Evolutionary conservation across 35 echinoderm and acorn worm species (phyloP).

Genomic region (Anneissia japonica): DNA sequence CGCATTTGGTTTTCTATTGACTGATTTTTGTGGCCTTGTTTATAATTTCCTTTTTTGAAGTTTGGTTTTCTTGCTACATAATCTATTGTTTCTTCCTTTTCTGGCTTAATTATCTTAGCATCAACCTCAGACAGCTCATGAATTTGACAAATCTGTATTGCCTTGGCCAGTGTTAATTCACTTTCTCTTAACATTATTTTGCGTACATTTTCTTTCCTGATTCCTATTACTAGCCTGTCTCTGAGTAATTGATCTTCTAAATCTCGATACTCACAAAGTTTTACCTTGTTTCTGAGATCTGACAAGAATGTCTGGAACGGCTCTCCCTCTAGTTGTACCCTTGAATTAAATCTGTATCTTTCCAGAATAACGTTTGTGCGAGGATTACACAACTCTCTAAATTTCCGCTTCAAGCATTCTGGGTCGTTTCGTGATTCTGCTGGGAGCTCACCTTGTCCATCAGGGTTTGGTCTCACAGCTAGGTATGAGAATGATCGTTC

Average conservation of each 20-base stretch:
- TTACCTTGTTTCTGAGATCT: slow-evolving; percentile 35
- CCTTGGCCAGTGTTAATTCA: slow-evolving; percentile 36
- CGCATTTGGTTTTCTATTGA: too few species aligned
- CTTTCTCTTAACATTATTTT: slow-evolving; percentile 31
- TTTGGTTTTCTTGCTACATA: too few species aligned
- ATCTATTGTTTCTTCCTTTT: too few species aligned
- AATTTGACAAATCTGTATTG: slow-evolving; percentile 29
- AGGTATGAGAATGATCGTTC: background rate
- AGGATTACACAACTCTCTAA: slow-evolving; percentile 20
- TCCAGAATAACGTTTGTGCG: slow-evolving; percentile 18
- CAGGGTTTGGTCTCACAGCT: background rate
- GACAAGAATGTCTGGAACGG: slow-evolving; percentile 29
- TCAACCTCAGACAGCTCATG: slow-evolving; percentile 9
- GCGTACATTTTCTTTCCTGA: slow-evolving; percentile 28
- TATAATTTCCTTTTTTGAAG: too few species aligned
- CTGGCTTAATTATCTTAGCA: too few species aligned
- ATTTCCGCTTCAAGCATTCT: slow-evolving; percentile 3
- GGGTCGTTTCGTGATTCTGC: slow-evolving; percentile 11
- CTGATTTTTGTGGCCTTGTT: too few species aligned
- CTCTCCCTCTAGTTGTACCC: slow-evolving; percentile 35
- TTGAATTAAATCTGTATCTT: slow-evolving; percentile 38
- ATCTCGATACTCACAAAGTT: slow-evolving; percentile 45
- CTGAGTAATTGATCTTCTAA: slow-evolving; percentile 48
- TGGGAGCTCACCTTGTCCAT: background rate
- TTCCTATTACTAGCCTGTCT: slow-evolving; percentile 45